Percentiles rank a stretch among this genome's conserved stretches.
Conservation (phyloP, 2,888 invertebrate genomes). For the Eristalis intricaria region DNA sequence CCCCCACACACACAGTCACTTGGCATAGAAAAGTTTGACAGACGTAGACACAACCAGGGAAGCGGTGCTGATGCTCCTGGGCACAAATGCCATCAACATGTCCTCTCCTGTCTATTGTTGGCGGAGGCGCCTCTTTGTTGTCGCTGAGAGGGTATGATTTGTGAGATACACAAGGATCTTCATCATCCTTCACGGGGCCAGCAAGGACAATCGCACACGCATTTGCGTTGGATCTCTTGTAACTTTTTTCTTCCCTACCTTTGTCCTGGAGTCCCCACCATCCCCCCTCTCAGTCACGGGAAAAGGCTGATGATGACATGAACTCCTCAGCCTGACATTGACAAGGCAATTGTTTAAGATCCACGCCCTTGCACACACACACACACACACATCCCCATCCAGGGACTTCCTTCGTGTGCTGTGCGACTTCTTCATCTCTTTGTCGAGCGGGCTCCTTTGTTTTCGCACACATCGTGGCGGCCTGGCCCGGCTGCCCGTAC, state of each 20-base stretch:
- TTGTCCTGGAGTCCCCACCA: conserved; percentile 8
- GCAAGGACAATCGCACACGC: conserved; percentile 30
- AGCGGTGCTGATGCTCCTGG: not conserved
- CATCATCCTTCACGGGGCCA: conserved; percentile 25
- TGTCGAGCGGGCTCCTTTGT: not conserved
- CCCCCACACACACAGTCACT: not conserved
- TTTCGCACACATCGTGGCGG: conserved; percentile 3
- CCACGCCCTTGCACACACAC: not conserved
- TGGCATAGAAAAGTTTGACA: conserved; percentile 25
- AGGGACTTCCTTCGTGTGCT: not conserved
- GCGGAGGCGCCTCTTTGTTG: conserved; percentile 25
- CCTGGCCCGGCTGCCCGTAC: not conserved
- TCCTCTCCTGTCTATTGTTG: conserved; percentile 37
- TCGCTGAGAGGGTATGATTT: conserved; percentile 41
- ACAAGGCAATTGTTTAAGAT: conserved; percentile 45
- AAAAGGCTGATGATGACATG: conserved; percentile 41
- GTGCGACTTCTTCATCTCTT: conserved; percentile 12
- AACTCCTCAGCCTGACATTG: conserved; percentile 56
- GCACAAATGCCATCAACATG: conserved; percentile 52
- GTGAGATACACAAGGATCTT: conserved; percentile 32
- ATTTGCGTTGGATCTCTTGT: conserved; percentile 41
- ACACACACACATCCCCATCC: too few relatives aligned
- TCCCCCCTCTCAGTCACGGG: not conserved
- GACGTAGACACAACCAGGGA: conserved; percentile 8
- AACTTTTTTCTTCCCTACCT: conserved; percentile 28